A percentile compares a stretch with the other conserved stretches of the same genome.
These are phyloP conservation scores for Schrankia costaestrigalis DNA, from an alignment of 2,888 invertebrate species.

Conservation along the genomic window DNA sequence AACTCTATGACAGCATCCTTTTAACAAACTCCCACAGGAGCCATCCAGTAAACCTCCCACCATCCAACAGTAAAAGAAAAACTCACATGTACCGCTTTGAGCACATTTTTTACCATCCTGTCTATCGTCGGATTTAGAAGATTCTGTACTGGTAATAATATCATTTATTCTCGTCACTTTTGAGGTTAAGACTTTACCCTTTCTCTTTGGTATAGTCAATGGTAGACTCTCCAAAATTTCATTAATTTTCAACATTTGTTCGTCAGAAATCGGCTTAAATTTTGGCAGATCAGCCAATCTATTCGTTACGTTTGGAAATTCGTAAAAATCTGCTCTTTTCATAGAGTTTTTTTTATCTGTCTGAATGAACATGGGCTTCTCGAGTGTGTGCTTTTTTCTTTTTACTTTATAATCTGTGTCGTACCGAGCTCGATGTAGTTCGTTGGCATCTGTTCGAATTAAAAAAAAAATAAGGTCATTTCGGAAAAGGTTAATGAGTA, in stretches of 20 bases:
- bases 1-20: constrained; percentile 92
- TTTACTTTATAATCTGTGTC: constrained; percentile 37
- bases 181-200: constrained; percentile 45
- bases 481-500: constrained; percentile 29
- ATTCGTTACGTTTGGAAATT: constrained; percentile 52
- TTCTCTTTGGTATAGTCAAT: constrained; percentile 39
- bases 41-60: constrained; percentile 92
- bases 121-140: constrained; percentile 30
- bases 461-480: constrained; percentile 48
- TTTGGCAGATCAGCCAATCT: constrained; percentile 49
- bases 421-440: constrained; percentile 68
- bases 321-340: constrained; percentile 49
- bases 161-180: constrained; percentile 4
- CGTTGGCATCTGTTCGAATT: constrained; percentile 70
- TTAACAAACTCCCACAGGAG: constrained; percentile 89
- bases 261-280: constrained; percentile 71
- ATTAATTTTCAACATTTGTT: constrained; percentile 61
- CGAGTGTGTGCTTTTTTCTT: constrained; percentile 40
- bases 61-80: constrained; percentile 96
- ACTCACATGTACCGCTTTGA: constrained; percentile 91
- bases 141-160: constrained; percentile 16
- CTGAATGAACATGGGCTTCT: constrained; percentile 73
- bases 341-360: constrained; percentile 40
- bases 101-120: constrained; percentile 81
- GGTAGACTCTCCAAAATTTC: constrained; percentile 59